Evolutionary conservation across 2,888 invertebrate species (phyloP).

Genomic region (Drosophila pseudotakahashii): DNA sequence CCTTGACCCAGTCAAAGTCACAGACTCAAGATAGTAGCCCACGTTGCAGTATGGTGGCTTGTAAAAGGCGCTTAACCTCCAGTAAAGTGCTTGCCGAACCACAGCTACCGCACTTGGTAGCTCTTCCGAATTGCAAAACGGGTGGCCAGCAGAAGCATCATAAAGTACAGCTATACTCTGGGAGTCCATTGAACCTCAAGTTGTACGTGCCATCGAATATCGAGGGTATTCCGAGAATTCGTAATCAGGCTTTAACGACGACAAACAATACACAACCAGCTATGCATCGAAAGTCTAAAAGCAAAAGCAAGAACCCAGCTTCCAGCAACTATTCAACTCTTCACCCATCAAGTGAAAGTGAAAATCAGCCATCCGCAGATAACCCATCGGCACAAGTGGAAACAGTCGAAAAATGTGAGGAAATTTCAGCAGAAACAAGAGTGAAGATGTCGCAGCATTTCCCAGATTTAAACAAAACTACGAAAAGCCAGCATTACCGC

Average conservation of each 20-base stretch:
- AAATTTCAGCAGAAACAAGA: not conserved
- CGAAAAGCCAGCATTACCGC: not conserved
- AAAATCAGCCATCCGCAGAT: not conserved
- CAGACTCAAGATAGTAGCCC: slow-evolving; percentile 2
- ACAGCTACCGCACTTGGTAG: slow-evolving; percentile 1
- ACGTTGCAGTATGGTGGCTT: slow-evolving; percentile 10
- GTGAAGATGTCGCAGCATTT: not conserved
- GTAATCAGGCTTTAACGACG: slow-evolving; percentile 26
- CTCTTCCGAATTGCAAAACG: not conserved
- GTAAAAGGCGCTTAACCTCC: slow-evolving; percentile 8
- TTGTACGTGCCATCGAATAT: slow-evolving; percentile 19
- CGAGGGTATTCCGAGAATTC: slow-evolving; percentile 43
- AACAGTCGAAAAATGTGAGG: slow-evolving; percentile 1
- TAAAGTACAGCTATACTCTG: slow-evolving; percentile 8
- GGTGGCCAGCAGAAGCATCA: not conserved
- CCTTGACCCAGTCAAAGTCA: slow-evolving; percentile 7
- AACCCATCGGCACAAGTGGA: slow-evolving; percentile 1
- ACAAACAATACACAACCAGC: slow-evolving; percentile 37
- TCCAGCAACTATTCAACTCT: not conserved
- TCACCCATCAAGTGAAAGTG: not conserved
- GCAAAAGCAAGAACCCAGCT: slow-evolving; percentile 60
- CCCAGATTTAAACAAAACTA: not conserved
- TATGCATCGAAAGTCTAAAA: slow-evolving; percentile 66
- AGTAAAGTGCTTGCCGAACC: slow-evolving; percentile 1
- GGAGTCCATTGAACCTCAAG: slow-evolving; percentile 7